These are phyloP conservation scores for Cyanistes caeruleus DNA, from an alignment of 2,113 vertebrate species.

Conservation along the genomic window DNA sequence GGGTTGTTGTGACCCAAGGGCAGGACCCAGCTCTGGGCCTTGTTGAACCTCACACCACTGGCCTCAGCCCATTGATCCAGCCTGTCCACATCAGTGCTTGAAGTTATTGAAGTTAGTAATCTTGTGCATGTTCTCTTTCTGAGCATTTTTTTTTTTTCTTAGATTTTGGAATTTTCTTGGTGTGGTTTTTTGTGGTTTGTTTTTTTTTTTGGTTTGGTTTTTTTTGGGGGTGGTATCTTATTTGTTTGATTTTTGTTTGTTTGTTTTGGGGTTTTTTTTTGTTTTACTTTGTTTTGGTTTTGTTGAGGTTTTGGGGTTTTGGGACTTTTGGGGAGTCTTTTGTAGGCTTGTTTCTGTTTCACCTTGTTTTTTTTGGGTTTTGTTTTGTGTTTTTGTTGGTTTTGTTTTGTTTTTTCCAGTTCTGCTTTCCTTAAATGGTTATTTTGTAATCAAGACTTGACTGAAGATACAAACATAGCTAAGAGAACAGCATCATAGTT, in stretches of 20 bases:
- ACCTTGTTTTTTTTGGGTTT: not conserved
- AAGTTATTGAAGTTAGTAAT: not conserved
- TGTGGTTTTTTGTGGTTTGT: rapidly evolving
- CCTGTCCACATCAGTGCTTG: not conserved
- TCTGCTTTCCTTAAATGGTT: not conserved
- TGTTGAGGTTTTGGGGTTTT: not conserved
- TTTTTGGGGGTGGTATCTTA: not conserved
- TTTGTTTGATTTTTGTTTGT: not conserved
- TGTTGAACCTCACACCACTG: not conserved
- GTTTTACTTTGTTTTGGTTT: not conserved
- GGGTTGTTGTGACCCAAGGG: not conserved
- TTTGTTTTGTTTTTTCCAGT: not conserved
- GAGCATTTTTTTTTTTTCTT: not conserved
- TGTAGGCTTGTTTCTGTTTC: not conserved
- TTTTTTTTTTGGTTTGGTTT: rapidly evolving
- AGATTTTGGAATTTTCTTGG: not conserved
- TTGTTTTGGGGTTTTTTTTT: not conserved
- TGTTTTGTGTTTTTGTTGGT: not conserved
- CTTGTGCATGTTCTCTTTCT: not conserved
- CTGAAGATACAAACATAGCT: not conserved
- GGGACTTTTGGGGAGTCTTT: not conserved
- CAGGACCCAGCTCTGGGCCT: rapidly evolving
- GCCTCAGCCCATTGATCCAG: not conserved
- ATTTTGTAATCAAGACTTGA: not conserved
- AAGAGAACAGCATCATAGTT: not conserved